Base-by-base conservation (phyloP, 2,888 invertebrate species). In the Azorinus chamasolen region DNA sequence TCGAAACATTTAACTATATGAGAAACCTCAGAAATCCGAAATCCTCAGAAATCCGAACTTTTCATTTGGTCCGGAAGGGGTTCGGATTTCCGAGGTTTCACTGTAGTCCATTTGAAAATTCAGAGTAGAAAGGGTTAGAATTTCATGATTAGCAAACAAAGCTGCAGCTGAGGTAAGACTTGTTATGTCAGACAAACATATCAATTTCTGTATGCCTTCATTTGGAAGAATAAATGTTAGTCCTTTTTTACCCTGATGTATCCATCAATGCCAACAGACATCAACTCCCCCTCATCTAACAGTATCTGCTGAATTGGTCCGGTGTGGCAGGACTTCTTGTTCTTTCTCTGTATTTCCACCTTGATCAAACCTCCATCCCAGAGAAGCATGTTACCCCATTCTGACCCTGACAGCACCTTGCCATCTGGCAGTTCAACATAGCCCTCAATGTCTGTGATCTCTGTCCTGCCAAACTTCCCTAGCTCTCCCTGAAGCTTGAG, bases 361-460 rank as follows among this genome's bases (percentile, higher is more conserved):
- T 97, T 97, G 14, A 98, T 97, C 0, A 97, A 94, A 0, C 97
- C 97, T 53, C 95, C 97, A 88, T 98, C 97, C 98, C 98, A 98
- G 0, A 98, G 94, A 46, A 98, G 93, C 90, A 98, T 95, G 92
- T 98, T 98, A 0, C 98, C 98, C 97, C 97, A 97, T 87, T 96
- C 96, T 86, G 96, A 96, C 0, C 97, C 97, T 0, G 97, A 97
- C 45, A 98, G 94, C 95, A 96, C 96, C 94, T 97, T 97, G 92
- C 97, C 97, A 93, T 98, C 97, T 0, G 97, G 96, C 95, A 98
- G 95, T 74, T 97, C 96, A 88, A 96, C 96, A 64, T 96, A 95
- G 0, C 97, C 97, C 61, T 96, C 94, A 16, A 98, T 96, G 90
- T 98, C 97, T 46, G 97, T 97, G 84, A 97, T 97, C 93, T 97